These are phyloP conservation scores for Tenebrio molitor DNA, from an alignment of 1,140 invertebrate species.

Conservation along the genomic window DNA sequence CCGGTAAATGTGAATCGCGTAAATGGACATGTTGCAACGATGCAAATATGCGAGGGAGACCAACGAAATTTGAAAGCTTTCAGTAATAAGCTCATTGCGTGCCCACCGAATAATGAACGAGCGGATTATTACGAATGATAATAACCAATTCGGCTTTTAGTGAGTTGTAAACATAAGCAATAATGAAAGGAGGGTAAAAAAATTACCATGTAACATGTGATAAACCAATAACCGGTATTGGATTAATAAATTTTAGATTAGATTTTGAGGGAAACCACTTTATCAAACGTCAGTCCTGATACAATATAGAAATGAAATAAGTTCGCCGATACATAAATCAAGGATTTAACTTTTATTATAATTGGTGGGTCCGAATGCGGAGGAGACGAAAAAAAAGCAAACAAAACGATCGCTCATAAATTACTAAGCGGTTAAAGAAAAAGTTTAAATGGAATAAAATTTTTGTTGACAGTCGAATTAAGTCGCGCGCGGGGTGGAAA, in stretches of 20 bases:
- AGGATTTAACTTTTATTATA: conserved; percentile 5
- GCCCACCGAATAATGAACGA: conserved; percentile 3
- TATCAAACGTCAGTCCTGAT: conserved; percentile 13
- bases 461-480: conserved; percentile 6
- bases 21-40: no score
- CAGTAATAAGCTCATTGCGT: conserved; percentile 29
- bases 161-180: conserved; percentile 30
- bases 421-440: background rate
- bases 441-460: conserved; percentile 1
- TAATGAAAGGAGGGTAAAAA: conserved; percentile 24
- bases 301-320: conserved; percentile 10
- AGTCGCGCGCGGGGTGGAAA: no score
- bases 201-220: conserved; percentile 34
- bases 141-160: conserved; percentile 26
- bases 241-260: conserved; percentile 32
- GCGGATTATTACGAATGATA: conserved; percentile 17
- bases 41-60: no score
- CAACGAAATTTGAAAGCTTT: background rate
- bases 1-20: no score
- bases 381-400: background rate
- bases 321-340: background rate
- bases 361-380: background rate
- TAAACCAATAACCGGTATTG: conserved; percentile 18
- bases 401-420: conserved; percentile 7
- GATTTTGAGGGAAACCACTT: background rate